A percentile compares a stretch with the other conserved stretches of the same genome.
phyloP scores from a whole-genome alignment of 2,888 invertebrate species.

The Agrenia bidenticulata region DNA sequence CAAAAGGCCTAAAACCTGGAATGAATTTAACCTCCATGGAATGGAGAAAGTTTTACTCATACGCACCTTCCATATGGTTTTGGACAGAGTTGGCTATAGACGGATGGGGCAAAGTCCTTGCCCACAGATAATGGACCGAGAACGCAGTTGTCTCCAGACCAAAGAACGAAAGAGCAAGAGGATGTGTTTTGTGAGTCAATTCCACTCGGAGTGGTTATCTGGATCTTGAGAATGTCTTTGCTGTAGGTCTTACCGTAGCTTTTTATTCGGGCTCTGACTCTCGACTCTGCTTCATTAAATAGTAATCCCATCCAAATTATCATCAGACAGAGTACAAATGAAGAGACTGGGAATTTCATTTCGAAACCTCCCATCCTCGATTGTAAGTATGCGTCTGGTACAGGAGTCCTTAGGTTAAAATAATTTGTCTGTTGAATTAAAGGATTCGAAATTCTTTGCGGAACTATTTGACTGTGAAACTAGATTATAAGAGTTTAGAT shows the following conservation, averaged over 20 bases:
- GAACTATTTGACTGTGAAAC: no score
- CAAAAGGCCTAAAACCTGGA: no score
- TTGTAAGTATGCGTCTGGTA: no score
- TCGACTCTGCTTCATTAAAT: not conserved
- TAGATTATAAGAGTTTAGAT: no score
- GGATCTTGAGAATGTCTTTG: not conserved
- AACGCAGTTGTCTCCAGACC: constrained; percentile 29
- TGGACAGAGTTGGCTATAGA: constrained; percentile 26
- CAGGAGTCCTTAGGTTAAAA: no score
- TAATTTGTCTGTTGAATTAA: no score
- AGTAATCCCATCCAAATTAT: not conserved
- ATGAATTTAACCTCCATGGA: no score
- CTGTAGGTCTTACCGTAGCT: not conserved
- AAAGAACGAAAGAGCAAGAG: constrained; percentile 11
- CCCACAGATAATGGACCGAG: constrained; percentile 18
- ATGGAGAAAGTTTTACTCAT: no score
- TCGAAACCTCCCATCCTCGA: no score
- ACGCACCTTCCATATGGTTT: constrained; percentile 17
- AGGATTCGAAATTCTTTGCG: no score
- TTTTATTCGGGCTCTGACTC: not conserved
- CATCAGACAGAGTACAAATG: no score
- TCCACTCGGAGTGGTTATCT: not conserved
- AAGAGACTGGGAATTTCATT: no score
- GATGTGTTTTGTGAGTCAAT: not conserved
- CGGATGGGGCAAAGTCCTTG: constrained; percentile 6